Evolutionary conservation across 2,113 vertebrate genomes (phyloP).

Genomic region (Odontesthes bonariensis): DNA sequence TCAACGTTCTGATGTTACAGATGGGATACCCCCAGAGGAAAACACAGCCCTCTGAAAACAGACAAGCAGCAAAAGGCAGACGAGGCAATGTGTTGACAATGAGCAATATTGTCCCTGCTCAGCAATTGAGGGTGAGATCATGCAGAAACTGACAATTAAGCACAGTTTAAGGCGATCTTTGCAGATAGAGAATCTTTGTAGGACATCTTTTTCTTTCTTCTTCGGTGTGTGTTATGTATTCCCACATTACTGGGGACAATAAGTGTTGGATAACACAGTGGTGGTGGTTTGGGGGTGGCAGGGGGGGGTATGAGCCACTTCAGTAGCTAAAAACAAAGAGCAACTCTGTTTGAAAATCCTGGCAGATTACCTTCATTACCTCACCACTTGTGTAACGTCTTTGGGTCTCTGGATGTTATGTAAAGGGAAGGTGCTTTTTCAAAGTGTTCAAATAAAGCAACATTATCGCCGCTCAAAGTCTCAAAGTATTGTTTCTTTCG

Average conservation of each 20-base stretch:
- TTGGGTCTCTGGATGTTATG: constrained; percentile 42
- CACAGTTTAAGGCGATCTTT: constrained; percentile 10
- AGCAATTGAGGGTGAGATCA: constrained; percentile 31
- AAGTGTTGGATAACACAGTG: constrained; percentile 41
- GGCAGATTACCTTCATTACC: constrained; percentile 43
- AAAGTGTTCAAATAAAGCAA: constrained; percentile 7
- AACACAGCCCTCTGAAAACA: constrained; percentile 24
- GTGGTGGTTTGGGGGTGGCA: constrained; percentile 5
- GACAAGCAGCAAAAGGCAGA: constrained; percentile 18
- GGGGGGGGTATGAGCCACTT: constrained; percentile 4
- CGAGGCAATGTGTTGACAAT: constrained; percentile 34
- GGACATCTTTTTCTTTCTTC: constrained; percentile 14
- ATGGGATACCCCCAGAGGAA: not conserved
- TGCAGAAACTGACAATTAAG: constrained; percentile 6
- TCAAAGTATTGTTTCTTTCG: constrained; percentile 10
- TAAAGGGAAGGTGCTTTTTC: constrained; percentile 40
- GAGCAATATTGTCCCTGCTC: constrained; percentile 47
- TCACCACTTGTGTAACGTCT: constrained; percentile 52
- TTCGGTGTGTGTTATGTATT: constrained; percentile 28
- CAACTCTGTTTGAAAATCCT: constrained; percentile 52
- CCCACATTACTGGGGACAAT: constrained; percentile 24
- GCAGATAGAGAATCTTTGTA: constrained; percentile 19
- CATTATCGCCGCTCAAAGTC: not conserved
- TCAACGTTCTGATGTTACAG: not conserved
- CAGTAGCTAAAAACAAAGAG: constrained; percentile 51